Base-by-base conservation (phyloP, 2,797 vertebrate genomes). In the Notolabrus celidotus region DNA sequence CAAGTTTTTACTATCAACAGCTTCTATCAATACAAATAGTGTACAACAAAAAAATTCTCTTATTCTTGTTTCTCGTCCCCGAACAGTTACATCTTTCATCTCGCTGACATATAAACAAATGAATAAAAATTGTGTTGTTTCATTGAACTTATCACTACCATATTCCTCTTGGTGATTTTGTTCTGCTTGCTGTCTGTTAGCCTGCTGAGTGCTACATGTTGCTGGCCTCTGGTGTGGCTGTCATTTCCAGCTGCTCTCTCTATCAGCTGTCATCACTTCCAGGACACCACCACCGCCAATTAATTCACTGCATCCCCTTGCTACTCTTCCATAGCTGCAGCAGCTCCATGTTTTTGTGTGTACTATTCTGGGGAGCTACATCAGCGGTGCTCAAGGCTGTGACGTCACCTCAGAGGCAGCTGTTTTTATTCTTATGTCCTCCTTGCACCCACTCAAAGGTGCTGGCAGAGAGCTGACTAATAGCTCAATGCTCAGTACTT, bases 251-350 rank as follows among this genome's bases (percentile, higher is more conserved):
- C 89, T 92, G 90, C 61, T 90, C 86, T 71, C 87, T 70, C 76
- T 88, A 88, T 89, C 88, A 90, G 89, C 87, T 91, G 91, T 92
- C 91, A 87, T 84, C 88, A 71, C 88, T 65, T 86, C 74, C 70
- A 80, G 63, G 70, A 78, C 85, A 81, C 81, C 79, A 82, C 75
- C 69, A 60, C 78, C 63, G 79, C 89, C 82, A 91, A 81, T 86
- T 90, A 85, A 83, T 87, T 89, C 80, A 71, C 86, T 50, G 56
- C 57, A 64, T 85, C 71, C 63, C 80, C 38, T 19, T 9, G 6
- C 68, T 62, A 57, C 80, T 49, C 66, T 67, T 78, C 55, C 27
- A 74, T 56, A 74, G 66, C 81, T 66, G 65, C 64, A 57, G 83
- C 74, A 57, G 84, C 72, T 42, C 53, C 60, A 59, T 85, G 74